Evolutionary conservation across 2,797 vertebrate genomes (phyloP).

Genomic region (Huso huso): DNA sequence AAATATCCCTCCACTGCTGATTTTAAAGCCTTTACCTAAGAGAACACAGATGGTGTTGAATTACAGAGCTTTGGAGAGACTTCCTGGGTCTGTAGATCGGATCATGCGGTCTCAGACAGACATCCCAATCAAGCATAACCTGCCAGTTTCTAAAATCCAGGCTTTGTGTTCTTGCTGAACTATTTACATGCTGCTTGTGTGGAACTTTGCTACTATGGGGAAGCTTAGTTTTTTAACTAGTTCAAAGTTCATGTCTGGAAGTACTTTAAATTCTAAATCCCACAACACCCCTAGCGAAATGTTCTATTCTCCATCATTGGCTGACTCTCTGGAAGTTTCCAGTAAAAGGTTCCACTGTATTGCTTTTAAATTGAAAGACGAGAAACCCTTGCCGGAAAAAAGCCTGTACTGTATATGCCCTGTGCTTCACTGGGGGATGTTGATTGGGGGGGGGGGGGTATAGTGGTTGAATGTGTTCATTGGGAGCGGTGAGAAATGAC

Average conservation of each 20-base stretch:
- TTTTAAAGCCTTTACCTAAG: constrained; percentile 5
- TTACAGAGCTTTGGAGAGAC: constrained; percentile 7
- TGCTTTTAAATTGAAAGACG: constrained; percentile 36
- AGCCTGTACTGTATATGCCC: constrained; percentile 26
- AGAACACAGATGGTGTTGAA: constrained; percentile 19
- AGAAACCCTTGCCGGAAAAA: constrained; percentile 18
- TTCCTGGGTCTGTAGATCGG: constrained; percentile 7
- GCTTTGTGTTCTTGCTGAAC: constrained; percentile 1
- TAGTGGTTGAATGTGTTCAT: not conserved
- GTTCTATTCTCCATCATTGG: not conserved
- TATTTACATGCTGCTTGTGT: not conserved
- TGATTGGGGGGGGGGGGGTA: constrained; percentile 14
- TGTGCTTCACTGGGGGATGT: constrained; percentile 28
- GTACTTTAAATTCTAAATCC: constrained; percentile 28
- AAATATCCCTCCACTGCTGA: constrained; percentile 6
- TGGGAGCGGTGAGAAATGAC: constrained; percentile 8
- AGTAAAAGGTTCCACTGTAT: constrained; percentile 16
- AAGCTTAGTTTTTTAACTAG: constrained; percentile 24
- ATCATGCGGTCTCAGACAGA: constrained; percentile 3
- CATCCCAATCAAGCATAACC: constrained; percentile 4
- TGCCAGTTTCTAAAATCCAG: not conserved
- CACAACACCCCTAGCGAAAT: not conserved
- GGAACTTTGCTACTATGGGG: not conserved
- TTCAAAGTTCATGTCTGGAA: constrained; percentile 35
- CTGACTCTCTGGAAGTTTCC: constrained; percentile 26